A percentile compares a stretch with the other conserved stretches of the same genome.
Evolutionary conservation across 92 coral and sea anemone species (phyloP).

Genomic region (Zoanthus solanderi): DNA sequence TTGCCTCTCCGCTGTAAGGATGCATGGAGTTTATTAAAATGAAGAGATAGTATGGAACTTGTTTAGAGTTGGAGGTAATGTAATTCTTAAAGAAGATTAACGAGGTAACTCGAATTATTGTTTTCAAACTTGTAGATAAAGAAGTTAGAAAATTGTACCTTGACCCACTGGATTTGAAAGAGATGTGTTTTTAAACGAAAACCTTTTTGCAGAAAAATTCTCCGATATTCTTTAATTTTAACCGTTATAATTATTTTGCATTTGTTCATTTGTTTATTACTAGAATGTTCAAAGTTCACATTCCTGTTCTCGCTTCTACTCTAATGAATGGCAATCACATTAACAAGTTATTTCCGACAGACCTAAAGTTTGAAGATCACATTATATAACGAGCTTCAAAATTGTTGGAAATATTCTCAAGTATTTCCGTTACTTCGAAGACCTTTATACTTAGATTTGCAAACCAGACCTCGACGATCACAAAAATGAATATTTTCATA

Average conservation of each 20-base stretch:
- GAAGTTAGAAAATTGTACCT: no score
- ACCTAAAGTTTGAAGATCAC: slow-evolving; percentile 16
- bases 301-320: background rate
- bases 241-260: background rate
- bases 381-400: background rate
- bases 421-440: slow-evolving; percentile 30
- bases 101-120: no score
- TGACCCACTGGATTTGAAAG: no score
- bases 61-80: no score
- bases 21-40: no score
- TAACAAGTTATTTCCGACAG: slow-evolving; percentile 20
- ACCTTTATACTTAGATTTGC: background rate
- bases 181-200: no score
- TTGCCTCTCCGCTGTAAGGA: no score
- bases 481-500: background rate
- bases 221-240: no score
- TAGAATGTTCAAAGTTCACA: slow-evolving; percentile 17
- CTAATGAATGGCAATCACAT: background rate
- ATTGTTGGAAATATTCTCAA: slow-evolving; percentile 6
- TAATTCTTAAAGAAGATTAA: no score
- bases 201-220: no score
- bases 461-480: background rate
- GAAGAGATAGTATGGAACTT: no score
- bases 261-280: background rate
- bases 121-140: no score